phyloP scores from a whole-genome alignment of 1,140 invertebrate genomes.

The Drosophila punjabiensis region DNA sequence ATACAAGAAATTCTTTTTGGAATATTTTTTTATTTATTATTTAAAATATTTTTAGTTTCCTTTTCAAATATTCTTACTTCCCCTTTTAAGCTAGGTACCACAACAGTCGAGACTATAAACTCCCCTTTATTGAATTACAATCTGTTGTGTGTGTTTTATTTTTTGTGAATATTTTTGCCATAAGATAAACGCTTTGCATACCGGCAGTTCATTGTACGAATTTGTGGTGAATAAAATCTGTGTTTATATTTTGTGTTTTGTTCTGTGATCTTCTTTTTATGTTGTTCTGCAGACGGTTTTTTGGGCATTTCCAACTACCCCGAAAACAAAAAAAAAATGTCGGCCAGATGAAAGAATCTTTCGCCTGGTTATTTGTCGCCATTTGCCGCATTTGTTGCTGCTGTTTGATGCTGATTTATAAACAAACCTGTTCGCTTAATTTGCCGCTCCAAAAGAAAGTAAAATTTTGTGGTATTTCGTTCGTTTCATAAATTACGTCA shows the following conservation, averaged over 20 bases:
- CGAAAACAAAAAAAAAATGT: conserved; percentile 24
- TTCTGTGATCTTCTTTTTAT: conserved; percentile 27
- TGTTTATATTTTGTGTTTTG: conserved; percentile 34
- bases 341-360: conserved; percentile 61
- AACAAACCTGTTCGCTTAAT: conserved; percentile 68
- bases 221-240: conserved; percentile 9
- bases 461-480: conserved; percentile 56
- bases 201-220: conserved; percentile 48
- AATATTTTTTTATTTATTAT: not conserved
- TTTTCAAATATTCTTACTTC: not conserved
- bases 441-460: conserved; percentile 64
- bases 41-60: not conserved
- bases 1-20: not conserved
- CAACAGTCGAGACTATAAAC: not conserved
- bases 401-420: conserved; percentile 55
- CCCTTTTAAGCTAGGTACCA: not conserved
- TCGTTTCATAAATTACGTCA: conserved; percentile 57
- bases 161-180: conserved; percentile 32
- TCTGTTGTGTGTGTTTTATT: conserved; percentile 6
- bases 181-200: conserved; percentile 35
- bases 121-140: not conserved
- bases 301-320: conserved; percentile 40
- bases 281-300: conserved; percentile 17
- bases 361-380: conserved; percentile 61
- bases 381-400: conserved; percentile 19